Percentiles rank a stretch among this genome's conserved stretches.
Conservation (phyloP, 2,888 invertebrate species). For the Dysmachus trigonus region DNA sequence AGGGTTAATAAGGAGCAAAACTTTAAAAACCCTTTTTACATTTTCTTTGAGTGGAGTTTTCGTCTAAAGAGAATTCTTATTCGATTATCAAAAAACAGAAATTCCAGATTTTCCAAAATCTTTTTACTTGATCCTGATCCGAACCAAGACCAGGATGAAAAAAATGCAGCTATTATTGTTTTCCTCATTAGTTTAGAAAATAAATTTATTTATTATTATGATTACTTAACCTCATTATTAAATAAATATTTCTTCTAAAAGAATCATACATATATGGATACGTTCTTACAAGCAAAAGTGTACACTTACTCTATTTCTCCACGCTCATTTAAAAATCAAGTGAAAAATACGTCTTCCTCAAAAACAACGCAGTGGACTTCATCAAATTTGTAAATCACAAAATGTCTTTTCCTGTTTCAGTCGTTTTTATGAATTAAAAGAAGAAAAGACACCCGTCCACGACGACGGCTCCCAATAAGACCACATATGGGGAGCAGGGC, state of each 20-base stretch:
- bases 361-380: background rate
- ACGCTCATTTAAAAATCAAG: background rate
- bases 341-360: background rate
- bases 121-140: too few species aligned
- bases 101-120: too few species aligned
- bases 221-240: too few species aligned
- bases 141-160: too few species aligned
- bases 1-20: too few species aligned
- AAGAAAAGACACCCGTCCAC: background rate
- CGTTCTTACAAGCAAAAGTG: background rate
- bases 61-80: too few species aligned
- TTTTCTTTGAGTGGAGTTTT: too few species aligned
- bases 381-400: background rate
- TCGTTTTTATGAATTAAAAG: background rate
- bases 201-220: too few species aligned
- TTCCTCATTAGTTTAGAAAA: too few species aligned
- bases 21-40: too few species aligned
- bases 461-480: background rate
- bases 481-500: background rate
- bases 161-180: too few species aligned
- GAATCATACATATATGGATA: background rate
- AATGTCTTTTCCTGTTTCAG: background rate
- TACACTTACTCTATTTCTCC: background rate
- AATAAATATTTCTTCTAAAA: background rate
- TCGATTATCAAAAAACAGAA: too few species aligned